Conservation (phyloP, 2,888 invertebrate genomes). For the Tenodera sinensis region DNA sequence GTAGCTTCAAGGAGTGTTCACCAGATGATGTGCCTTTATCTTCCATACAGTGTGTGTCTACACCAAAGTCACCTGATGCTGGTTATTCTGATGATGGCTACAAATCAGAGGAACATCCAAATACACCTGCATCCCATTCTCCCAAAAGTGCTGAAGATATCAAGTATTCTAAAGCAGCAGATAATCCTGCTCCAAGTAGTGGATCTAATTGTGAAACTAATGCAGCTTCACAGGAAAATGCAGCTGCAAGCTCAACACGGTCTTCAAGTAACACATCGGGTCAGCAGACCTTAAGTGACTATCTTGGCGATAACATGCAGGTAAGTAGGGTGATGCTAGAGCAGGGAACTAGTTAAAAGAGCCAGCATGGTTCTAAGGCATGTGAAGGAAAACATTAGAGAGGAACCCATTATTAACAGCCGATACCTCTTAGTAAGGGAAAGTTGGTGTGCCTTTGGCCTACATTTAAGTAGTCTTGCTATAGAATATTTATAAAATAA, state of each 20-base stretch:
- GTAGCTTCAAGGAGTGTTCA: neutral
- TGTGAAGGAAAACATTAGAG: too few relatives aligned
- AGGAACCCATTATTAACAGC: too few relatives aligned
- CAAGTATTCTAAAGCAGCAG: neutral
- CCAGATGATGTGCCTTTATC: neutral
- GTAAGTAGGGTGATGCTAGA: constrained; percentile 37
- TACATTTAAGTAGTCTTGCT: too few relatives aligned
- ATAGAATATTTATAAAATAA: too few relatives aligned
- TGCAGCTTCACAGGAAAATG: neutral
- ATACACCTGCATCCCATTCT: neutral
- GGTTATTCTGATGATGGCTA: constrained; percentile 1
- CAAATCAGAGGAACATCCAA: neutral
- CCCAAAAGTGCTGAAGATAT: neutral
- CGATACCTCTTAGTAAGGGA: too few relatives aligned
- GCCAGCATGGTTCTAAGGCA: too few relatives aligned
- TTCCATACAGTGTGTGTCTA: neutral
- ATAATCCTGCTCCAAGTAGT: neutral
- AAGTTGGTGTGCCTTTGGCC: too few relatives aligned
- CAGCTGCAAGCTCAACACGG: neutral
- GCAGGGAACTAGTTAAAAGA: too few relatives aligned
- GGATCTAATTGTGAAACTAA: neutral
- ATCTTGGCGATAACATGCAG: constrained; percentile 58
- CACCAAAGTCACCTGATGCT: neutral
- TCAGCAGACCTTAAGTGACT: constrained; percentile 54
- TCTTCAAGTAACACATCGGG: constrained; percentile 23